Evolutionary conservation across 2,888 invertebrate species (phyloP).

Genomic region (Orgyia antiqua): DNA sequence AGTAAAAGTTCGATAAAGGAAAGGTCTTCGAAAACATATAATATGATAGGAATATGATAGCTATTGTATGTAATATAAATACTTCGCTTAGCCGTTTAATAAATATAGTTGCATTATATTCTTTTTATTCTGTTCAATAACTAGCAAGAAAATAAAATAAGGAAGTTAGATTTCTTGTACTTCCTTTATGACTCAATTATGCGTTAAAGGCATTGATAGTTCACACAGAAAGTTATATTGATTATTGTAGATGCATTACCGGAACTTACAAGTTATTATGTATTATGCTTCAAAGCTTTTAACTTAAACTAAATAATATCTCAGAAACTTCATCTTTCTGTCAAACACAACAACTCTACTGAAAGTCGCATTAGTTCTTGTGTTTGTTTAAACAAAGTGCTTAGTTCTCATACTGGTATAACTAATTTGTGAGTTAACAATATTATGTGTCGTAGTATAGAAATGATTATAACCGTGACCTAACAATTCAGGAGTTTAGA

Average conservation of each 20-base stretch:
- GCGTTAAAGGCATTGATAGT: conserved; percentile 3
- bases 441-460: conserved; percentile 17
- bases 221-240: neutral
- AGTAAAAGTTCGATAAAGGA: too few relatives aligned
- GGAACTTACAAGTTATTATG: neutral
- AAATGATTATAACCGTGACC: conserved; percentile 32
- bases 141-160: conserved; percentile 16
- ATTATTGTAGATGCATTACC: neutral
- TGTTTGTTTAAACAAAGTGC: neutral
- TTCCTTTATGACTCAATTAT: conserved; percentile 10
- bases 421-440: conserved; percentile 17
- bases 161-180: conserved; percentile 15
- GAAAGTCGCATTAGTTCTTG: neutral
- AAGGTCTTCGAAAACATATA: too few relatives aligned
- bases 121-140: too few relatives aligned
- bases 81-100: too few relatives aligned
- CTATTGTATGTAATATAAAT: too few relatives aligned
- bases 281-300: too few relatives aligned
- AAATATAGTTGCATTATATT: too few relatives aligned
- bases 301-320: too few relatives aligned
- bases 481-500: conserved; percentile 29
- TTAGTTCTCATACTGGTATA: conserved; percentile 19
- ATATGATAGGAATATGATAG: too few relatives aligned
- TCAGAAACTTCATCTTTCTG: conserved; percentile 4
- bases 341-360: neutral